Evolutionary conservation across 2,113 vertebrate genomes (phyloP), one percentile per base, ranked within the genome.

Genomic region (Hippocampus abdominalis): DNA sequence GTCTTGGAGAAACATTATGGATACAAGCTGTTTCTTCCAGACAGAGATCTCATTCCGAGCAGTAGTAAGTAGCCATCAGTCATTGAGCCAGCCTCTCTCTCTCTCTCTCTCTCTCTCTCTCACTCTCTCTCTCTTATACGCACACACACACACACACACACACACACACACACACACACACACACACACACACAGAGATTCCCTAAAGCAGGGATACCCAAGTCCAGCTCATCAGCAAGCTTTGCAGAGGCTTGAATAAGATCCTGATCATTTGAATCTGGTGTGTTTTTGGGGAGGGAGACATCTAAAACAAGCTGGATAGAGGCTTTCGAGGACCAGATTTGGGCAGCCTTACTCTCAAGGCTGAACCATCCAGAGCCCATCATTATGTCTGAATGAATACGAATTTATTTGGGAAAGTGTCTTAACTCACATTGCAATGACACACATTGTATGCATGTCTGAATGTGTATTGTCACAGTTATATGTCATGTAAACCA

Each of bases 1-100:
- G 96, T 99, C 90, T 92, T 99, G 86, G 97, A 99, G 91, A 98
- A 98, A 82, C 97, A 99, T 84, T 98, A 98, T 66, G 97, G 97
- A 78, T 99, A 96, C 90, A 98, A 98, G 78, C 88, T 99, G 86
- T 99, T 98, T 81, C 94, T 98, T 88, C 97, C 97, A 77, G 96
- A 99, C 71, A 94, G 97, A 91, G 97, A 99, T 91, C 93, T 99
- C 78, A 99, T 99, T 86, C 97, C 97, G 81, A 97, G 96, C 86
- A 96, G 95, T 89, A 98, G 97, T 99, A 93, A 95, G 97, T 94
- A 79, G 71, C 51, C 51, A 57, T 79, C 66, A 78, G 69, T 51
- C 49, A 59, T 68, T 39, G 64, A 62, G 40, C 68, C 32, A 3
- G 11, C 46, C 7, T 2, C 6, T 12, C 36, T 25, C 39, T 39